Base-by-base conservation (phyloP, 2,888 invertebrate species). In the Zaprionus lineosus region DNA sequence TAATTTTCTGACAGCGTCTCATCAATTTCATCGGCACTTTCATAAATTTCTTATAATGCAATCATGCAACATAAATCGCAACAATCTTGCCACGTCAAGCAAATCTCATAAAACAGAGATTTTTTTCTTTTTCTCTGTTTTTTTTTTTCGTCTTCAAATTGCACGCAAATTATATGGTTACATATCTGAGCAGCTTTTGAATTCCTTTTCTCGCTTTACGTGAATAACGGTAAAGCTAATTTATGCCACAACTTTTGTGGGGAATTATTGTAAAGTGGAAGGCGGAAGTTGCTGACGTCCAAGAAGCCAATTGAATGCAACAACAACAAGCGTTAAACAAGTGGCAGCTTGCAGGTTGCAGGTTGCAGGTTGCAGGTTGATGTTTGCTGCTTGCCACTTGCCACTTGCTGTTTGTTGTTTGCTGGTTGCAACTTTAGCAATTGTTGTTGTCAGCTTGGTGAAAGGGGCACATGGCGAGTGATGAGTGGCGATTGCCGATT, bases 271-370 rank as follows among this genome's bases (percentile, higher is more conserved):
- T 46, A 77, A 62, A 81, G 77, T 57, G 62, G 62, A 62, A 72
- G 85, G 81, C 81, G 85, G 78, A 79, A 79, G 84, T 85, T 74
- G 64, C 50, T 47, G 55, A 36, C 33, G 68, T 48, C 44, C 55
- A 60, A 62, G 86, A 81, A 81, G 86, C 86, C 79, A 81, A 81
- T 85, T 84, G 74, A 84, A 70, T 84, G 86, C 81, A 65, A 39
- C 59, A 65, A 36, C 44, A 51, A 36, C 44, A 43, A 60, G 36
- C 43, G 40, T 28, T 34, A 41, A 47, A 62, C 57, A 73, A 58
- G 68, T 65, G 62, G 73, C 67, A 58, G 14, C 47, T 52, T 64
- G 66, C 66, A 66, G 14, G 48, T 61, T 50, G 55, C 55, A 47
- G 14, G 34, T 46, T 48, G 39, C 40, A 34, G 26, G 39, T 47